Percentiles rank a stretch among this genome's conserved stretches.
Conservation (phyloP, 2,888 invertebrate species). For the Drosophila birchii region DNA sequence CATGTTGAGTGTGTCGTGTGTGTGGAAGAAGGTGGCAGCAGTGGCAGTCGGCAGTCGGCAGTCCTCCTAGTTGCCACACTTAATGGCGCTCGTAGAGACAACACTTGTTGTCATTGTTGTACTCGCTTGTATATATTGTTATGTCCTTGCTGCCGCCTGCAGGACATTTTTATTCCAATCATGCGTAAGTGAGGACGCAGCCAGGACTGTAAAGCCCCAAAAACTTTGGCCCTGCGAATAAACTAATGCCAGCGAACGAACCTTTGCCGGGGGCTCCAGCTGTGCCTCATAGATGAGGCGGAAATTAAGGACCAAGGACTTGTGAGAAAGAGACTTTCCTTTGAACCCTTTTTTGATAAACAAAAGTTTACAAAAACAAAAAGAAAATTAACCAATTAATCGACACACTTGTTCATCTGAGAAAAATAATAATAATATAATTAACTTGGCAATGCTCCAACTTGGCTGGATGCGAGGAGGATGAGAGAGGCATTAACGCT, state of each 20-base stretch:
- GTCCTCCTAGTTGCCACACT: constrained; percentile 46
- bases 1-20: constrained; percentile 40
- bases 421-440: not conserved
- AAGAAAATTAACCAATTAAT: not conserved
- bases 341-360: not conserved
- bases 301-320: constrained; percentile 2
- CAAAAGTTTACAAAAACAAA: not conserved
- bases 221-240: constrained; percentile 18
- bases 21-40: constrained; percentile 49
- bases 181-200: constrained; percentile 54
- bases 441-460: not conserved
- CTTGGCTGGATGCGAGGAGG: not conserved
- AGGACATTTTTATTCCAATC: constrained; percentile 65
- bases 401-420: not conserved
- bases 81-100: constrained; percentile 44
- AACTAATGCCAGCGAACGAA: constrained; percentile 6
- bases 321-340: not conserved
- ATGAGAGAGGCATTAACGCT: too few species aligned
- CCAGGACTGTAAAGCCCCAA: constrained; percentile 29
- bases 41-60: constrained; percentile 8
- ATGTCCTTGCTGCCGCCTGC: constrained; percentile 46
- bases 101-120: constrained; percentile 41
- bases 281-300: not conserved
- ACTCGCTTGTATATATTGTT: constrained; percentile 36
- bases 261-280: constrained; percentile 1